Percentiles rank a stretch among this genome's conserved stretches.
These are phyloP conservation scores for Bryconaethiops microstoma DNA, from an alignment of 2,797 vertebrate genomes.

Conservation along the genomic window DNA sequence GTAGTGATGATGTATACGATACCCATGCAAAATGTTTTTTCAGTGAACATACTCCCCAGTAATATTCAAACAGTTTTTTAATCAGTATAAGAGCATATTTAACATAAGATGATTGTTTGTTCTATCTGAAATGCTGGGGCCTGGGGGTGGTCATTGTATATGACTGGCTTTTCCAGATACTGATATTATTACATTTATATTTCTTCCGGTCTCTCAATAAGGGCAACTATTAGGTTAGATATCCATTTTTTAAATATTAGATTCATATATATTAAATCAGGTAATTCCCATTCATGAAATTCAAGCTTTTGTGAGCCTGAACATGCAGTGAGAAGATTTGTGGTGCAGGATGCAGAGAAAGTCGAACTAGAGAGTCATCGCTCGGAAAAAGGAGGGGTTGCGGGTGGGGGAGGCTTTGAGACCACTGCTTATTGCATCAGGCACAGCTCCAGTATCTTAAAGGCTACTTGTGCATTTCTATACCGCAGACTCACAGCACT, in stretches of 20 bases:
- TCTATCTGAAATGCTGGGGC: not conserved
- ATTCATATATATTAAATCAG: not conserved
- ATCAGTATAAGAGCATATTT: no score
- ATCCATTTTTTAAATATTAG: no score
- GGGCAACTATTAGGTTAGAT: no score
- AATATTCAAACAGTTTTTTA: not conserved
- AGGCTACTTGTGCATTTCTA: slow-evolving; percentile 1
- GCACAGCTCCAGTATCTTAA: slow-evolving; percentile 16
- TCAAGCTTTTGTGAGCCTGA: not conserved
- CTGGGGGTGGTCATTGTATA: not conserved
- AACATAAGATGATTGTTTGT: no score
- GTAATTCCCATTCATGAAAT: not conserved
- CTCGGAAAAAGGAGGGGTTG: not conserved
- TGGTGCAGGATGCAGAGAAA: not conserved
- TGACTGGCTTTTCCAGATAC: not conserved
- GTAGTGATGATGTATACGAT: not conserved
- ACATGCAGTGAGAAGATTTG: not conserved
- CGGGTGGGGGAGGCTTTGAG: not conserved
- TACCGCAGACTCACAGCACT: not conserved
- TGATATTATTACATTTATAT: not conserved
- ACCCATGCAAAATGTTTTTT: not conserved
- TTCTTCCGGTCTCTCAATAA: not conserved
- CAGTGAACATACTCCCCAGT: not conserved
- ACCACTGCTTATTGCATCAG: not conserved
- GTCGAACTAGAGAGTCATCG: not conserved